Evolutionary conservation across 2,797 vertebrate genomes (phyloP).

Genomic region (Syngnathus rostellatus): DNA sequence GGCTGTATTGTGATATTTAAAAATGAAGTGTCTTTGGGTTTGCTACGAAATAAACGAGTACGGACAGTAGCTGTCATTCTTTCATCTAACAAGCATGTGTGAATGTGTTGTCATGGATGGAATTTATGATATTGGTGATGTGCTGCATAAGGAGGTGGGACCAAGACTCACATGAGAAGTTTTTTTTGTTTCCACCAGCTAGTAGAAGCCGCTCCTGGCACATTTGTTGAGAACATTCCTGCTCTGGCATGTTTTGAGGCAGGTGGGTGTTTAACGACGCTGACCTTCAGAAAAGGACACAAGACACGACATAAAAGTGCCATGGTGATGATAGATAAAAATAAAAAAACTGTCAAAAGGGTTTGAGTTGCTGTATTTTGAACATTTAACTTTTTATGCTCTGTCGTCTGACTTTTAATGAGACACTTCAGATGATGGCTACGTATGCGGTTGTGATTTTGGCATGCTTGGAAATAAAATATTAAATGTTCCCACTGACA

Average conservation of each 20-base stretch:
- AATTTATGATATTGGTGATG: background rate
- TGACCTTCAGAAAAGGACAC: slow-evolving; percentile 17
- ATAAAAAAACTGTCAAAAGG: too few species aligned
- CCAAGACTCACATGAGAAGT: slow-evolving; percentile 36
- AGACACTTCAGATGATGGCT: too few species aligned
- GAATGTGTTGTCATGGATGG: slow-evolving; percentile 7
- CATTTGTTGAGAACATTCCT: slow-evolving; percentile 54
- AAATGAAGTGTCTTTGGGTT: too few species aligned
- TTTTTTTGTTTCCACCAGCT: slow-evolving; percentile 49
- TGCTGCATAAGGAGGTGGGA: slow-evolving; percentile 4
- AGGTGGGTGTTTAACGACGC: slow-evolving; percentile 1
- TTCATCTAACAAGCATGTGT: slow-evolving; percentile 11
- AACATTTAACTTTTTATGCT: too few species aligned
- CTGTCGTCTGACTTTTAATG: too few species aligned
- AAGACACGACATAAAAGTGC: background rate
- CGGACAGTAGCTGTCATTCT: background rate
- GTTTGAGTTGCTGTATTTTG: too few species aligned
- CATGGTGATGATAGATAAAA: too few species aligned
- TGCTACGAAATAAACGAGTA: too few species aligned
- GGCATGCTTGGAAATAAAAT: too few species aligned
- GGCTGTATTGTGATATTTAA: too few species aligned
- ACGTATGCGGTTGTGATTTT: too few species aligned
- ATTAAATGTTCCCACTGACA: too few species aligned
- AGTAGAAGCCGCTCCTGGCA: slow-evolving; percentile 55
- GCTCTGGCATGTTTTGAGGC: slow-evolving; percentile 42